Conservation (phyloP, 2,888 invertebrate species). For the Ptilodon capucinus region DNA sequence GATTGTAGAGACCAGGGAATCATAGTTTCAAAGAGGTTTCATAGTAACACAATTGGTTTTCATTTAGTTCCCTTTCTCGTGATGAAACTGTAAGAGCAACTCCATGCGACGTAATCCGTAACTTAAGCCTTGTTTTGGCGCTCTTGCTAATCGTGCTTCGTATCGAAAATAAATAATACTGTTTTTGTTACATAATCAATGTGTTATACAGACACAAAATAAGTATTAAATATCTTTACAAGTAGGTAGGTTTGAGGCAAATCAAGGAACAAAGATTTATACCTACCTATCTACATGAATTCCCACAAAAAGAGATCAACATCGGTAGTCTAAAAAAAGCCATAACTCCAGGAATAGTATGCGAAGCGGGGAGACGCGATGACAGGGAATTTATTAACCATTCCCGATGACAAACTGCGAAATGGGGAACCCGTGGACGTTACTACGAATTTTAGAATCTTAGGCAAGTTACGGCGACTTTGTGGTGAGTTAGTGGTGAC, state of each 20-base stretch:
- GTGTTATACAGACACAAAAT: conserved; percentile 3
- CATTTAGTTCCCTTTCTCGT: no score
- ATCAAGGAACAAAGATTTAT: conserved; percentile 32
- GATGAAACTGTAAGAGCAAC: no score
- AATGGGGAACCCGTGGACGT: conserved; percentile 40
- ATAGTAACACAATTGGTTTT: no score
- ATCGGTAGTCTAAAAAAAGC: conserved; percentile 31
- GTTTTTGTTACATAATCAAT: background rate
- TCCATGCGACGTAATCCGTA: no score
- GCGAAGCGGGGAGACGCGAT: conserved; percentile 57
- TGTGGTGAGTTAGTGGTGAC: conserved; percentile 7
- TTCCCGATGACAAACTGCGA: conserved; percentile 74
- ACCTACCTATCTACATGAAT: no score
- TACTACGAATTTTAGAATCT: conserved; percentile 28
- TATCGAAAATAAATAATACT: background rate
- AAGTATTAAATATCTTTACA: conserved; percentile 15
- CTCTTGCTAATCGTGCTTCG: no score
- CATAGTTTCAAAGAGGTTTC: no score
- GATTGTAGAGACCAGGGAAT: no score
- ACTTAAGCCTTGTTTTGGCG: no score
- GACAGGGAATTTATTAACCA: conserved; percentile 80
- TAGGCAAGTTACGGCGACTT: conserved; percentile 3
- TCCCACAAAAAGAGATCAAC: conserved; percentile 19
- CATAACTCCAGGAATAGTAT: conserved; percentile 61
- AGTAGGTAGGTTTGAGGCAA: conserved; percentile 2